Conservation (phyloP, 2,113 vertebrate species). For the Cyanistes caeruleus region DNA sequence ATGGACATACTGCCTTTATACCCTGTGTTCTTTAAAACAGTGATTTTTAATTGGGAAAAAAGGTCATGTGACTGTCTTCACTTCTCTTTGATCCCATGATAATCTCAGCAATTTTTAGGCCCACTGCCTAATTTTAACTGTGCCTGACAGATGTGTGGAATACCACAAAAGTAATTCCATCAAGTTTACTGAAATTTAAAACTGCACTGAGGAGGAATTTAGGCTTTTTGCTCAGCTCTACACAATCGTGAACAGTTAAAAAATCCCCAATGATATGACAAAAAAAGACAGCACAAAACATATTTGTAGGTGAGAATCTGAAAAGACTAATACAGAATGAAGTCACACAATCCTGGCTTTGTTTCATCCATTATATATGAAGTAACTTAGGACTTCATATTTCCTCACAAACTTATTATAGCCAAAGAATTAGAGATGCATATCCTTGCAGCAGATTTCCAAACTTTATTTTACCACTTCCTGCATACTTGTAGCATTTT, state of each 20-base stretch:
- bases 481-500: neutral
- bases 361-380: neutral
- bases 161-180: neutral
- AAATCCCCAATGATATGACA: neutral
- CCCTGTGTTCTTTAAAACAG: neutral
- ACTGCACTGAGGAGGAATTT: neutral
- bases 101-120: neutral
- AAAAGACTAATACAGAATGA: neutral
- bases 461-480: neutral
- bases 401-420: neutral
- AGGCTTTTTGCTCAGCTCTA: neutral
- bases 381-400: neutral
- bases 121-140: neutral
- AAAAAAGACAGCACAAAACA: neutral
- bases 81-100: neutral
- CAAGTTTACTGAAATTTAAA: neutral
- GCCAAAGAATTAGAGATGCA: neutral
- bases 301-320: neutral
- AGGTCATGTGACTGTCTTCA: neutral
- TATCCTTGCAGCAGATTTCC: rapidly evolving
- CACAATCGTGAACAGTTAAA: rapidly evolving
- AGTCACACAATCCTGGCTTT: neutral
- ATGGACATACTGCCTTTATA: neutral
- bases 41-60: neutral
- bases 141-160: neutral